These are phyloP conservation scores for Melanerpes aurifrons DNA, from an alignment of 2,113 vertebrate species.

Conservation along the genomic window DNA sequence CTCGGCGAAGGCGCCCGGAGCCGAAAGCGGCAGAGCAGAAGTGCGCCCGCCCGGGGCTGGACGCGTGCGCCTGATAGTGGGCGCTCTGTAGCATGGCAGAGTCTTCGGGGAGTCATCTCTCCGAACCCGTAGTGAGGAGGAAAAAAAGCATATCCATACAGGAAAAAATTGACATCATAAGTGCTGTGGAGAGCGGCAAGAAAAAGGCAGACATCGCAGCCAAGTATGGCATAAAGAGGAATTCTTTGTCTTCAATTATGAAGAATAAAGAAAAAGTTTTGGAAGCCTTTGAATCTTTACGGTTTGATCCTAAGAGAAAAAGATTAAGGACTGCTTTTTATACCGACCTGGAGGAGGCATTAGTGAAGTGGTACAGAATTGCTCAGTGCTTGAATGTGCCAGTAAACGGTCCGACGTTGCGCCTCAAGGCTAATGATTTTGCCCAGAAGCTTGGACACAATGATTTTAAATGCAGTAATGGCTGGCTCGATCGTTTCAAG, in stretches of 20 bases:
- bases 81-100: conserved; percentile 58
- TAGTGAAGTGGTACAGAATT: conserved; percentile 76
- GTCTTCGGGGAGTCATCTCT: not conserved
- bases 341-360: conserved; percentile 74
- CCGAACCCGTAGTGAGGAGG: conserved; percentile 35
- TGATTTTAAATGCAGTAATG: conserved; percentile 80
- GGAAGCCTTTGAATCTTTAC: conserved; percentile 75
- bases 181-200: conserved; percentile 76
- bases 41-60: not conserved
- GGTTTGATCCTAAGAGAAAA: conserved; percentile 78
- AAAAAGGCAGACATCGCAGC: conserved; percentile 77
- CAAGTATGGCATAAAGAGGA: conserved; percentile 80
- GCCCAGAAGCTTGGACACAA: conserved; percentile 78
- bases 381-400: conserved; percentile 73
- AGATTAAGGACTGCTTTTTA: conserved; percentile 76
- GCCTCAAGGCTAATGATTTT: conserved; percentile 77
- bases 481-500: conserved; percentile 81
- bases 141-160: conserved; percentile 81
- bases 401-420: conserved; percentile 74
- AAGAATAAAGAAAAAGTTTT: conserved; percentile 80
- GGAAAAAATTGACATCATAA: conserved; percentile 78
- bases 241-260: conserved; percentile 77
- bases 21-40: not conserved
- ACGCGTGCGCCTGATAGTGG: rapidly evolving
- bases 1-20: not conserved